Conservation (phyloP, 2,113 vertebrate species). For the Mionectes macconnelli region DNA sequence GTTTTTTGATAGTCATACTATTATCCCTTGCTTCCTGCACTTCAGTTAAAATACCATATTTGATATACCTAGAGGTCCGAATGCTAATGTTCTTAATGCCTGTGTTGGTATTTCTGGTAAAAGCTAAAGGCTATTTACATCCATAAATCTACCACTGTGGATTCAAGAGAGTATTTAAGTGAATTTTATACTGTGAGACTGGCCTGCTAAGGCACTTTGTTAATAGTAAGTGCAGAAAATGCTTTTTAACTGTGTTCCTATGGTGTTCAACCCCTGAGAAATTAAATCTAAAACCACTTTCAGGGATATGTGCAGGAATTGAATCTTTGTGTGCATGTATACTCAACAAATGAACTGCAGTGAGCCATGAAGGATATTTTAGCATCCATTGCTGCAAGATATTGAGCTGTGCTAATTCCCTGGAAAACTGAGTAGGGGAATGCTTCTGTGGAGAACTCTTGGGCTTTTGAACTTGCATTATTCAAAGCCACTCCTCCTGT, state of each 20-base stretch:
- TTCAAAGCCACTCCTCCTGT: neutral
- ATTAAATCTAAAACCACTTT: neutral
- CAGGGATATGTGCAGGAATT: neutral
- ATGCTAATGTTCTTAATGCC: neutral
- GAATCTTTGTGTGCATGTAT: neutral
- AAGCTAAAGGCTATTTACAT: conserved; percentile 14
- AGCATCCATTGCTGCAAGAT: neutral
- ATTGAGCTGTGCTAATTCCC: neutral
- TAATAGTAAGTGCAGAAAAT: neutral
- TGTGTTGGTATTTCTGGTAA: neutral
- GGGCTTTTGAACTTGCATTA: neutral
- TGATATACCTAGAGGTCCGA: neutral
- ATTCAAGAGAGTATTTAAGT: neutral
- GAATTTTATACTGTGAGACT: neutral
- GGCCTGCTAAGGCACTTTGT: neutral
- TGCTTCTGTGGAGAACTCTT: neutral
- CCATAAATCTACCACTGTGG: neutral
- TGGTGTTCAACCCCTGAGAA: neutral
- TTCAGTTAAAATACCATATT: neutral
- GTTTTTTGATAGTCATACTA: neutral
- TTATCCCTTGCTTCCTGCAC: neutral
- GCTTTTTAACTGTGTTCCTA: neutral
- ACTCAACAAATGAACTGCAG: neutral
- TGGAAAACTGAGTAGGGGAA: neutral
- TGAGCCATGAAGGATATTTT: conserved; percentile 20